A percentile compares a stretch with the other conserved stretches of the same genome.
phyloP scores from a whole-genome alignment of 2,888 invertebrate species.

The Miltochrista miniata region DNA sequence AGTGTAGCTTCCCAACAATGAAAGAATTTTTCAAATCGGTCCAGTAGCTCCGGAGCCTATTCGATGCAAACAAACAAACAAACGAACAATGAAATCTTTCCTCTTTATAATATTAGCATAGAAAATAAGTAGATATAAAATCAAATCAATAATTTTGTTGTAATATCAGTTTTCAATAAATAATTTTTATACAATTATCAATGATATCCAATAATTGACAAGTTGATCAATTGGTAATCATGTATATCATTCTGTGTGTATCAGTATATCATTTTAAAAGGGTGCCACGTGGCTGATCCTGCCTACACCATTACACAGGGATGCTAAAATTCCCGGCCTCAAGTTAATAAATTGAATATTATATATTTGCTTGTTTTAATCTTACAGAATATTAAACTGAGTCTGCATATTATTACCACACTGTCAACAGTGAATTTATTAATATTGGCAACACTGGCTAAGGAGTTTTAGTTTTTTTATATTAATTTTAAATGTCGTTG shows the following conservation, averaged over 20 bases:
- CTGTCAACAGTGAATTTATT: slow-evolving; percentile 11
- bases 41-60: too few species aligned
- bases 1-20: too few species aligned
- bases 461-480: neutral
- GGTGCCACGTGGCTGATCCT: slow-evolving; percentile 56
- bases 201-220: neutral
- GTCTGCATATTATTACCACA: slow-evolving; percentile 1
- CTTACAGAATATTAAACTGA: slow-evolving; percentile 20
- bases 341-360: slow-evolving; percentile 49
- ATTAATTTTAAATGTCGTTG: too few species aligned
- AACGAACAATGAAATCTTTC: too few species aligned
- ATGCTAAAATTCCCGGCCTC: slow-evolving; percentile 46
- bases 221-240: neutral
- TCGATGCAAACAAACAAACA: too few species aligned
- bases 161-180: too few species aligned
- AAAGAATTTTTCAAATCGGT: too few species aligned
- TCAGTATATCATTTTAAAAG: slow-evolving; percentile 37
- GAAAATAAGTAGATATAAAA: too few species aligned
- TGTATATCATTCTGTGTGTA: slow-evolving; percentile 40
- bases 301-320: slow-evolving; percentile 50
- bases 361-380: slow-evolving; percentile 4
- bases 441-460: slow-evolving; percentile 2
- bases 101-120: too few species aligned
- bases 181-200: too few species aligned
- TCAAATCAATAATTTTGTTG: too few species aligned